phyloP scores from a whole-genome alignment of 2,797 vertebrate genomes.

The Sarcophilus harrisii region DNA sequence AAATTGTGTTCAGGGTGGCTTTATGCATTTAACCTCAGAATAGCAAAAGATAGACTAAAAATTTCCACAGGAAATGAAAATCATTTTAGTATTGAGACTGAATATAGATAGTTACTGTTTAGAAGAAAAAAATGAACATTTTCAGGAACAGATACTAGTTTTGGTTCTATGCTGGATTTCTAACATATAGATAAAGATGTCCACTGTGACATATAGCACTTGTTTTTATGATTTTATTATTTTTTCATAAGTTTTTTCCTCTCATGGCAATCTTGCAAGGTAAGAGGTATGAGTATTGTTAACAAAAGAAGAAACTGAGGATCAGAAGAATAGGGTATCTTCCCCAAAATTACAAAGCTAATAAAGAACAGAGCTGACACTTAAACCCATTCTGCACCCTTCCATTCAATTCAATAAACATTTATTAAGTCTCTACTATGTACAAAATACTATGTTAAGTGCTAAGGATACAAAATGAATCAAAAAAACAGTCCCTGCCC shows the following conservation, averaged over 20 bases:
- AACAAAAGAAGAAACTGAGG: background rate
- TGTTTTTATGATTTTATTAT: background rate
- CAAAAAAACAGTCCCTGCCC: background rate
- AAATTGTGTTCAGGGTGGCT: slow-evolving; percentile 75
- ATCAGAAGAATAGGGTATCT: background rate
- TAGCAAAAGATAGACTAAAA: slow-evolving; percentile 73
- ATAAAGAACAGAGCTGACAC: background rate
- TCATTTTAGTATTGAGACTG: slow-evolving; percentile 74
- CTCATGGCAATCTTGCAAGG: background rate
- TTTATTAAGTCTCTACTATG: background rate
- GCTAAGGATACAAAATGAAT: background rate
- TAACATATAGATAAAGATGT: slow-evolving; percentile 55
- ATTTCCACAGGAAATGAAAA: slow-evolving; percentile 77
- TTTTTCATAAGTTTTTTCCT: background rate
- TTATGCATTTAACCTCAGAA: slow-evolving; percentile 79
- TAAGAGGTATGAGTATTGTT: background rate
- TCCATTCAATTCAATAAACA: background rate
- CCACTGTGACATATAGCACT: slow-evolving; percentile 49
- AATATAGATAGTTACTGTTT: slow-evolving; percentile 64
- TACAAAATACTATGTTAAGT: background rate
- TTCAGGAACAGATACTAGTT: slow-evolving; percentile 59
- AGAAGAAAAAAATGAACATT: slow-evolving; percentile 63
- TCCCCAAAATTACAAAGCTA: background rate
- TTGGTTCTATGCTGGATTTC: slow-evolving; percentile 50
- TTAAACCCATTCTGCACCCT: background rate